Evolutionary conservation across 1,140 invertebrate genomes (phyloP), one percentile per base, ranked within the genome.

Genomic region (Eumeta japonica): DNA sequence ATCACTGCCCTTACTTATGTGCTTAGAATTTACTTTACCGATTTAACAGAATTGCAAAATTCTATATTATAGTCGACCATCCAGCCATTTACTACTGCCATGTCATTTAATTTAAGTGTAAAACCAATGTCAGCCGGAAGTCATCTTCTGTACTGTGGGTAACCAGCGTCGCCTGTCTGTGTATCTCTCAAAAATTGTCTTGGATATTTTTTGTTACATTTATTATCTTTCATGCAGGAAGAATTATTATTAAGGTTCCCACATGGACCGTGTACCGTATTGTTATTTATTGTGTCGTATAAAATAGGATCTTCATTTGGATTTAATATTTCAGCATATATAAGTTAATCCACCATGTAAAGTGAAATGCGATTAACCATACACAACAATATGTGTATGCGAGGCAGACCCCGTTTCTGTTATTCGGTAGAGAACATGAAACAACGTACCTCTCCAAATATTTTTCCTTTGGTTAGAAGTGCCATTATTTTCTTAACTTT

Each of bases 161-260:
- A 51, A 30, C 45, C 42, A 29, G 41, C 32, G 10, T 47, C 11
- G 11, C 39, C 42, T 34, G 45, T 45, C 19, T 45, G 12, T 10
- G 48, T 47, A 19, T 45, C 5, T 9, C 34, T 28, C 12, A 28
- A 10, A 46, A 20, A 20, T 13, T 38, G 56, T 65, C 10, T 54
- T 14, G 57, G 52, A 43, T 46, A 61, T 28, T 43, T 33, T 42
- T 66, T 66, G 13, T 52, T 49, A 43, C 76, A 79, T 36, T 64
- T 61, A 37, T 56, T 59, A 43, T 71, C 45, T 29, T 38, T 28
- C 64, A 75, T 66, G 46, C 74, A 76, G 9, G 62, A 61, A 39
- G 57, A 66, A 34, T 55, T 50, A 1, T 0, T 5, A 34, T 72
- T 75, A 1, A 62, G 10, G 24, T 16, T 11, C 16, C 64, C 58